Conservation (phyloP, 2,797 vertebrate species). For the Cossypha heuglini region DNA sequence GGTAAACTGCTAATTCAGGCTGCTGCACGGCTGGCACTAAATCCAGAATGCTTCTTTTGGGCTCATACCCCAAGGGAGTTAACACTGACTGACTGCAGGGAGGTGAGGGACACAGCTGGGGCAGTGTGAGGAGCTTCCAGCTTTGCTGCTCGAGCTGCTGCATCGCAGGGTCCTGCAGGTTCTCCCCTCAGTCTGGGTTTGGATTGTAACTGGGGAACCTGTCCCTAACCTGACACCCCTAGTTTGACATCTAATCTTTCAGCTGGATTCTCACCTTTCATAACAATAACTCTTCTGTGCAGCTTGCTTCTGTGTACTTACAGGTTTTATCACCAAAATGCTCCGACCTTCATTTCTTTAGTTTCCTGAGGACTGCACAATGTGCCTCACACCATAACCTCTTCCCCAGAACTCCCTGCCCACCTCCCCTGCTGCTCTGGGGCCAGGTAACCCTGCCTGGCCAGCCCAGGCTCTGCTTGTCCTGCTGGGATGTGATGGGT, state of each 20-base stretch:
- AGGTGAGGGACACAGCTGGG: background rate
- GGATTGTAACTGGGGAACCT: background rate
- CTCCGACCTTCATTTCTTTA: background rate
- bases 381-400: fast-evolving
- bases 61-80: background rate
- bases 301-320: background rate
- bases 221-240: background rate
- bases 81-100: background rate
- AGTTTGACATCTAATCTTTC: background rate
- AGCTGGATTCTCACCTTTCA: background rate
- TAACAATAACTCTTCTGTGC: background rate
- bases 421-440: background rate
- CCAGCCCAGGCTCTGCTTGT: fast-evolving
- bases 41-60: background rate
- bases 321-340: background rate
- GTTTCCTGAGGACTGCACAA: background rate
- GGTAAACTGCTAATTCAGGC: slow-evolving; percentile 21
- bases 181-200: background rate
- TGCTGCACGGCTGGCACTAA: slow-evolving; percentile 43
- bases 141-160: background rate
- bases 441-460: background rate
- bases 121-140: background rate
- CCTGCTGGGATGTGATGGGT: background rate
- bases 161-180: background rate
- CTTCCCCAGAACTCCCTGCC: background rate